phyloP scores from a whole-genome alignment of 2,888 invertebrate genomes.

The Eudemis profundana region DNA sequence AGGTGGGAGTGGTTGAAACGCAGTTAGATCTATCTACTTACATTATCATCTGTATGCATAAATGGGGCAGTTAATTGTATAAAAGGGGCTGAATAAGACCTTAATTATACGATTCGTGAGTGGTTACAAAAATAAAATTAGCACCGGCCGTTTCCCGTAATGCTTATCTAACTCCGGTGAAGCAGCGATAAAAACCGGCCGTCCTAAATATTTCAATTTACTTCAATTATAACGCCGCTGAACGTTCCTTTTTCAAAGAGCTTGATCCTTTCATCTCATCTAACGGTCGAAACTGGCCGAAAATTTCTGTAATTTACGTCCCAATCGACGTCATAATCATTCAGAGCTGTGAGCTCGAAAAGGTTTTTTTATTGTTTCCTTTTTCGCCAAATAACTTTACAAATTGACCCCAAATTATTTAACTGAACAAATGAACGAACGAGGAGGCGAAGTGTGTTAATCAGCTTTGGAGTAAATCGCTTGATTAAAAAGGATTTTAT shows the following conservation, averaged over 20 bases:
- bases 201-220: constrained; percentile 31
- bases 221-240: constrained; percentile 24
- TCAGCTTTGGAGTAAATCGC: constrained; percentile 39
- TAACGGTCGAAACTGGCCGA: constrained; percentile 21
- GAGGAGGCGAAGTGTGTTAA: constrained; percentile 31
- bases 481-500: constrained; percentile 48
- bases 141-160: constrained; percentile 4
- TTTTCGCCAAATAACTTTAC: constrained; percentile 49
- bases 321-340: constrained; percentile 41
- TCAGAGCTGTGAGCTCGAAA: constrained; percentile 45
- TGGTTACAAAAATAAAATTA: not conserved
- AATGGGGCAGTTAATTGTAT: not conserved
- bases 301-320: constrained; percentile 40
- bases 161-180: constrained; percentile 6
- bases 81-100: not conserved
- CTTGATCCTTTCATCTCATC: constrained; percentile 34
- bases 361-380: constrained; percentile 50
- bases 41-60: too few relatives aligned
- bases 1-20: too few relatives aligned
- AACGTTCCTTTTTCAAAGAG: constrained; percentile 33
- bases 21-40: too few relatives aligned
- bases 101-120: not conserved
- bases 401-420: constrained; percentile 53
- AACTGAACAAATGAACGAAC: constrained; percentile 48
- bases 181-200: constrained; percentile 19